phyloP scores from a whole-genome alignment of 2,888 invertebrate genomes.

The Belgica antarctica region DNA sequence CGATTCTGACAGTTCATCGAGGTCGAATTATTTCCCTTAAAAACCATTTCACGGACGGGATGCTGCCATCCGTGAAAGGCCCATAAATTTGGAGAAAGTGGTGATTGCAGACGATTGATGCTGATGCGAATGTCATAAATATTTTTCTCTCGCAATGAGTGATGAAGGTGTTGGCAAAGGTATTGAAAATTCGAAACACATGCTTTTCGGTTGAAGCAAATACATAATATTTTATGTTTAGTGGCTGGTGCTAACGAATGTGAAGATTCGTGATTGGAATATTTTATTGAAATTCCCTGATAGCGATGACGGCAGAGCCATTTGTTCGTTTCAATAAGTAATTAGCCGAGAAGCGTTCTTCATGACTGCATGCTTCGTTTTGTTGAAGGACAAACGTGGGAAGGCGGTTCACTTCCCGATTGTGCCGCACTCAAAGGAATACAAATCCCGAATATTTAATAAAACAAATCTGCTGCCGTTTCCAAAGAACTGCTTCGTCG shows the following conservation, averaged over 20 bases:
- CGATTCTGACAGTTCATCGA: too few relatives aligned
- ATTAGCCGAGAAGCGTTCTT: background rate
- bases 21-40: too few relatives aligned
- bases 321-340: conserved; percentile 21
- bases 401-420: too few relatives aligned
- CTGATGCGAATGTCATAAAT: background rate
- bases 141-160: background rate
- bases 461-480: background rate
- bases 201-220: too few relatives aligned
- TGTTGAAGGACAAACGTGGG: background rate
- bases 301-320: background rate
- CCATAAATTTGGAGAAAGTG: background rate
- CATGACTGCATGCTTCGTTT: background rate
- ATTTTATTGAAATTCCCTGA: conserved; percentile 12
- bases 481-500: background rate
- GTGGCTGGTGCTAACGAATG: conserved; percentile 2
- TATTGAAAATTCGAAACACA: background rate
- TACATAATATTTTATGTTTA: conserved; percentile 10
- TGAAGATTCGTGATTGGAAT: background rate
- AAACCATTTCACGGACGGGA: too few relatives aligned
- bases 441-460: background rate
- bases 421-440: background rate
- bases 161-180: background rate
- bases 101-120: conserved; percentile 4
- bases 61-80: too few relatives aligned